Evolutionary conservation across 2,113 vertebrate genomes (phyloP), one percentile per base, ranked within the genome.

Genomic region (Notarius quadriscutis): DNA sequence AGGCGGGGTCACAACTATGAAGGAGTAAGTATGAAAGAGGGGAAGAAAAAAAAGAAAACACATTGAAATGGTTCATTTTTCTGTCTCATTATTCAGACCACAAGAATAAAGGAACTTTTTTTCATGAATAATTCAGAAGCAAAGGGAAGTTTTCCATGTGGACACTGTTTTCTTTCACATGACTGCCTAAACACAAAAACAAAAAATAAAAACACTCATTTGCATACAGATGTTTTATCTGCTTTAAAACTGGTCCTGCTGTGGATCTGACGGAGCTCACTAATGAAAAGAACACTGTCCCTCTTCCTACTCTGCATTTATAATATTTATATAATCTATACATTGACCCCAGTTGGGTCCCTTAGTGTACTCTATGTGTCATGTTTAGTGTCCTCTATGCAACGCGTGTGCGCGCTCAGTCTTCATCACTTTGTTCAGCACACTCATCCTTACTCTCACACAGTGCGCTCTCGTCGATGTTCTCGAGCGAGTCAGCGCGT

Each of bases 401-500:
- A 17, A 41, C 1, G 50, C 57, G 63, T 51, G 67, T 41, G 77
- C 62, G 55, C 41, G 74, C 58, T 85, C 80, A 81, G 83, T 99
- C 97, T 9, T 97, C 97, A 2, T 97, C 97, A 71, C 96, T 96
- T 48, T 95, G 96, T 14, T 96, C 96, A 15, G 97, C 96, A 9
- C 95, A 96, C 17, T 96, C 96, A 7, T 97, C 97, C 3, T 95
- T 95, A 90, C 93, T 91, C 93, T 99, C 97, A 0, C 94, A 89
- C 91, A 97, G 91, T 0, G 93, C 82, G 88, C 97, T 98, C 94
- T 98, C 97, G 0, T 99, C 97, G 41, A 99, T 97, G 92, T 98
- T 98, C 93, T 99, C 97, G 94, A 99, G 96, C 3, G 97, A 98
- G 91, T 97, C 97, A 0, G 97, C 97, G 0, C 94, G 97, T 90